These are phyloP conservation scores for Coluber constrictor DNA, from an alignment of 2,797 vertebrate species.

Conservation along the genomic window DNA sequence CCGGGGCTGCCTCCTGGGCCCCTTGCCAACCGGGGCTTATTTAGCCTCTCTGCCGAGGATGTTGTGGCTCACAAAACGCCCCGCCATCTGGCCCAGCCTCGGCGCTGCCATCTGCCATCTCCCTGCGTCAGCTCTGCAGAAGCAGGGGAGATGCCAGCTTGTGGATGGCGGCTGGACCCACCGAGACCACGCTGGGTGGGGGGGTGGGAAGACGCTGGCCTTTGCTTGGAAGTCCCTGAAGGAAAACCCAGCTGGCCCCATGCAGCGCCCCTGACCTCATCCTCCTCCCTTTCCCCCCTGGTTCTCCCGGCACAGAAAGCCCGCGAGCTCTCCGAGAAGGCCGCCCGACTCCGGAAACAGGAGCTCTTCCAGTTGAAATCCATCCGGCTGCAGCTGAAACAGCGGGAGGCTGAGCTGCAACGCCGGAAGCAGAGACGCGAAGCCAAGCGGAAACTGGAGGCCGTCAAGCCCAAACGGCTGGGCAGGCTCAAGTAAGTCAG, in stretches of 20 bases:
- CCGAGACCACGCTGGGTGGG: background rate
- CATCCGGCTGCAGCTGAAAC: conserved; percentile 74
- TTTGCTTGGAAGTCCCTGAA: background rate
- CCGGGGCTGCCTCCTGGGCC: background rate
- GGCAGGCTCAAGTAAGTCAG: conserved; percentile 79
- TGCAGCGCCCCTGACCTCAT: background rate
- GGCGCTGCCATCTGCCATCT: conserved; percentile 19
- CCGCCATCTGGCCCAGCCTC: conserved; percentile 3
- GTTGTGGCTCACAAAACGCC: background rate
- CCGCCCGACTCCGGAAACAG: conserved; percentile 63
- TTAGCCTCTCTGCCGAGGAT: background rate
- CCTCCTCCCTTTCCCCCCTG: rapidly evolving
- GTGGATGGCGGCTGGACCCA: background rate
- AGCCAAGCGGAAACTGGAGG: conserved; percentile 69
- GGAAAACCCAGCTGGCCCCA: background rate
- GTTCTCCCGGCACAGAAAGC: conserved; percentile 29
- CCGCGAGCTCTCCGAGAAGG: background rate
- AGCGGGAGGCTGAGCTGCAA: conserved; percentile 66
- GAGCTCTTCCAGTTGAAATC: conserved; percentile 84
- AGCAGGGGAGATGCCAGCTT: background rate
- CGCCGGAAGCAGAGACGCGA: conserved; percentile 59
- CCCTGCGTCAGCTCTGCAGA: background rate
- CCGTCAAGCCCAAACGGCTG: conserved; percentile 78
- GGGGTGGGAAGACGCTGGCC: background rate
- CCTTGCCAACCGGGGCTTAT: background rate